A percentile compares a stretch with the other conserved stretches of the same genome.
Conservation (phyloP, 2,113 vertebrate species). For the Cacatua alba region DNA sequence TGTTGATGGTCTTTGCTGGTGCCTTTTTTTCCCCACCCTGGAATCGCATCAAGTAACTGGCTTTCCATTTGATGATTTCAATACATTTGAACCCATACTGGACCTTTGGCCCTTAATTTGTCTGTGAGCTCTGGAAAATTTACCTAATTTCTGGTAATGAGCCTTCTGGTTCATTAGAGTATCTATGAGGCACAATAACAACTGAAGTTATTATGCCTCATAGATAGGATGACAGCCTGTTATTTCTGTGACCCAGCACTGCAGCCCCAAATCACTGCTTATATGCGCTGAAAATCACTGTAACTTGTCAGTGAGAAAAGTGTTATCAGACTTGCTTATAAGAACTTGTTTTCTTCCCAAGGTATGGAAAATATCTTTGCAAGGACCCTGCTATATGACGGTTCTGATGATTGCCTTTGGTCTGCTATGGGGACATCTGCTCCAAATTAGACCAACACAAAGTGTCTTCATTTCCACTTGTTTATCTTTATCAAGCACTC, state of each 20-base stretch:
- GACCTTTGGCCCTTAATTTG: background rate
- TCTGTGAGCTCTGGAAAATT: background rate
- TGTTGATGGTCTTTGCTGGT: background rate
- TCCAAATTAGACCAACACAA: slow-evolving; percentile 89
- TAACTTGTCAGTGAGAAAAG: background rate
- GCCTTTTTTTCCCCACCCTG: background rate
- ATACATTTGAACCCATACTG: background rate
- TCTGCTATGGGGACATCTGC: slow-evolving; percentile 89
- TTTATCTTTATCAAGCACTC: slow-evolving; percentile 95
- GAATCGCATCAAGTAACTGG: background rate
- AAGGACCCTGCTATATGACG: slow-evolving; percentile 90
- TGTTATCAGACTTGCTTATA: background rate
- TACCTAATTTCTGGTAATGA: background rate
- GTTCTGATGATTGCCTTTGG: slow-evolving; percentile 91
- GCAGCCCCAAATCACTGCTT: background rate
- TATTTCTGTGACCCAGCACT: background rate
- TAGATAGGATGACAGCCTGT: background rate
- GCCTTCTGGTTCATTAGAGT: background rate
- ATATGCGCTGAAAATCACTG: background rate
- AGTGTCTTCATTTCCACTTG: slow-evolving; percentile 94
- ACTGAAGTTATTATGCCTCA: background rate
- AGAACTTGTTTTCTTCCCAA: slow-evolving; percentile 62
- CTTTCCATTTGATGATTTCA: background rate
- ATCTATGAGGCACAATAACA: background rate
- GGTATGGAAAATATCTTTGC: slow-evolving; percentile 96